Conservation (phyloP, 2,797 vertebrate genomes). For the Iguana delicatissima region DNA sequence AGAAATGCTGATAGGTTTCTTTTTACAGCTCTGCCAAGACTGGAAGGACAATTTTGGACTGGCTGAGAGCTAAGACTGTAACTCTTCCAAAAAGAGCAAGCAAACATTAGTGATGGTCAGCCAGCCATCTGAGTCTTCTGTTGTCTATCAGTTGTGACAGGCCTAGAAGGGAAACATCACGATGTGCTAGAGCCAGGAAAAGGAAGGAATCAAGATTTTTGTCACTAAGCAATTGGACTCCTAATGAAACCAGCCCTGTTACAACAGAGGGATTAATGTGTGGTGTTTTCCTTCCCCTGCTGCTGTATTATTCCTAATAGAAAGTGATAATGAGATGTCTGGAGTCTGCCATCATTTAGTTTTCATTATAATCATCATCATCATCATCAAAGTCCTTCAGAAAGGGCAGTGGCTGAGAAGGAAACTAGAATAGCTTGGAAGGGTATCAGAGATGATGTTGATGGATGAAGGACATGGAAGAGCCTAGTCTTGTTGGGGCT, state of each 20-base stretch:
- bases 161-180: not conserved
- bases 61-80: not conserved
- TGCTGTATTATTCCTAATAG: constrained; percentile 51
- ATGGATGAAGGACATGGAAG: not conserved
- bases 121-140: not conserved
- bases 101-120: not conserved
- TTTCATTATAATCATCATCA: constrained; percentile 55
- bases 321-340: constrained; percentile 47
- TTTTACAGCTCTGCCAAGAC: not conserved
- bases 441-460: not conserved
- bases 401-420: constrained; percentile 43
- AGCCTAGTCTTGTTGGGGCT: not conserved
- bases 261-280: not conserved
- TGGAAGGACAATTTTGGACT: not conserved
- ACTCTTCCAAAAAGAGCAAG: no score
- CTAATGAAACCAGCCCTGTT: constrained; percentile 39
- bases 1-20: not conserved
- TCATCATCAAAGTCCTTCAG: accelerated
- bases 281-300: constrained; percentile 42
- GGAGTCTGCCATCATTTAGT: constrained; percentile 38
- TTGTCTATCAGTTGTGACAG: not conserved
- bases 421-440: accelerated
- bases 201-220: not conserved
- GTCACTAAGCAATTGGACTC: accelerated
- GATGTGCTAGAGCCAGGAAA: not conserved